Evolutionary conservation across 2,113 vertebrate genomes (phyloP), one percentile per base, ranked within the genome.

Genomic region (Aegotheles bennettii): DNA sequence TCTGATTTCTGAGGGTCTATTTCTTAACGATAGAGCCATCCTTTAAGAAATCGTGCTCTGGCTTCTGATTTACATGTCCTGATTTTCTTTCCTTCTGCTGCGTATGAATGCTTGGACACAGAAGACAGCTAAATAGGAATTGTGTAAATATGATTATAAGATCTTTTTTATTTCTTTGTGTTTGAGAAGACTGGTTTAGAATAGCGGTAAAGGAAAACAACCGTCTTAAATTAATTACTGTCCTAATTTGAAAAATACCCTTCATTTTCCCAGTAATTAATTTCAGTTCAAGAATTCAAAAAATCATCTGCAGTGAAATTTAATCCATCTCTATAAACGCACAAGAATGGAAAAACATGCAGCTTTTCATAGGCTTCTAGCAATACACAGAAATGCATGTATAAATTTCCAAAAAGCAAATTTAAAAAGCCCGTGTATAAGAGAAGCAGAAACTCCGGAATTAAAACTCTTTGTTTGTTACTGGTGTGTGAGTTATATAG

Each of bases 231-330:
- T 95, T 96, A 91, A 94, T 94, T 96, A 86, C 77, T 87, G 81
- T 68, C 78, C 71, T 91, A 93, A 90, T 91, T 92, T 97, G 90
- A 96, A 95, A 96, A 93, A 92, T 93, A 47, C 69, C 64, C 82
- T 90, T 68, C 87, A 80, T 81, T 85, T 86, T 90, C 92, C 85
- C 36, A 94, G 90, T 89, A 96, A 96, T 97, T 93, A 93, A 96
- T 95, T 96, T 94, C 86, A 91, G 81, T 84, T 90, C 88, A 93
- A 87, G 81, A 74, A 96, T 83, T 91, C 54, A 89, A 90, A 96
- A 96, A 96, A 87, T 92, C 77, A 93, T 36, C 95, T 95, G 83
- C 82, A 94, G 29, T 90, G 82, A 97, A 95, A 94, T 93, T 95
- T 67, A 91, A 95, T 89, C 80, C 89, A 48, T 89, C 74, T 90